Conservation (phyloP, 1,140 invertebrate genomes). For the Drosophila ercepeae region DNA sequence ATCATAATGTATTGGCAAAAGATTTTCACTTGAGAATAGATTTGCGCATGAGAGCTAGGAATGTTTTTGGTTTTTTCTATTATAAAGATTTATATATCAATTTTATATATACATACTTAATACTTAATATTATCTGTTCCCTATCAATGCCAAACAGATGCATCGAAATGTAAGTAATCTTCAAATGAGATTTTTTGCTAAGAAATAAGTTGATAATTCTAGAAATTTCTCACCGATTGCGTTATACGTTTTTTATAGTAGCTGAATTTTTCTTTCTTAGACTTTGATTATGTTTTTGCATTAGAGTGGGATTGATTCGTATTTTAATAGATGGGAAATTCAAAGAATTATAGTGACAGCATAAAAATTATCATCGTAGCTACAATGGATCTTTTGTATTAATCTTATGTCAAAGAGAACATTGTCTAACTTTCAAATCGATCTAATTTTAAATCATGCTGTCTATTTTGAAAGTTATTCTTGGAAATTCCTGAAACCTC, state of each 20-base stretch:
- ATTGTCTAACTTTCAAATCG: background rate
- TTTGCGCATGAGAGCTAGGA: conserved; percentile 14
- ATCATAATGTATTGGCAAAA: conserved; percentile 14
- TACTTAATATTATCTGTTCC: conserved; percentile 65
- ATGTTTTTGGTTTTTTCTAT: conserved; percentile 2
- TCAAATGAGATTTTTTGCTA: conserved; percentile 27
- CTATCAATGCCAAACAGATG: conserved; percentile 76
- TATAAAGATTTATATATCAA: conserved; percentile 12
- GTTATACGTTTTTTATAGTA: conserved; percentile 21
- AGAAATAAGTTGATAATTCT: conserved; percentile 32
- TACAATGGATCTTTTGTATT: background rate
- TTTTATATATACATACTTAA: conserved; percentile 17
- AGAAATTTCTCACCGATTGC: conserved; percentile 26
- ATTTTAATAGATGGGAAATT: background rate
- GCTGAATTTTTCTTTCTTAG: conserved; percentile 2
- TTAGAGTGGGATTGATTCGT: background rate
- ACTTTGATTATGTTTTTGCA: background rate
- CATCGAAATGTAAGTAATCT: conserved; percentile 75
- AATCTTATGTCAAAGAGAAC: background rate
- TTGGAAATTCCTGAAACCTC: too few relatives aligned
- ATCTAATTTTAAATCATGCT: background rate
- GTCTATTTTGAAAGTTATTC: background rate
- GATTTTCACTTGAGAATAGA: conserved; percentile 19
- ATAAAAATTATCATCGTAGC: background rate
- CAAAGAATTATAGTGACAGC: background rate